Percentiles rank a stretch among this genome's conserved stretches.
These are phyloP conservation scores for Gila robusta DNA, from an alignment of 2,797 vertebrate genomes.

Conservation along the genomic window DNA sequence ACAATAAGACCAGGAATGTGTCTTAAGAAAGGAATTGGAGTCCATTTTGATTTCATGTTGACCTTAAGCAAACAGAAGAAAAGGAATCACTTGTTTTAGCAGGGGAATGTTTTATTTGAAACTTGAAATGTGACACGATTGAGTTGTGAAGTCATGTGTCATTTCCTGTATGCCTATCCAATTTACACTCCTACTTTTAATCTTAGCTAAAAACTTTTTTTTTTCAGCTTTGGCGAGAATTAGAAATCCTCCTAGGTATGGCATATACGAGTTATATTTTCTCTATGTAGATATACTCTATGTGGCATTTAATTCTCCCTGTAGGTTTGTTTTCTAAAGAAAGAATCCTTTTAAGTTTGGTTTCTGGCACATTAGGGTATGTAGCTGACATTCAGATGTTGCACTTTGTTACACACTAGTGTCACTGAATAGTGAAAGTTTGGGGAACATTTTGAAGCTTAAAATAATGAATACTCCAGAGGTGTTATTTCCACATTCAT, in stretches of 20 bases:
- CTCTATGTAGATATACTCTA: neutral
- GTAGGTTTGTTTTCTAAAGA: slow-evolving; percentile 44
- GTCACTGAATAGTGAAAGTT: slow-evolving; percentile 26
- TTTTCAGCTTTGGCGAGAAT: neutral
- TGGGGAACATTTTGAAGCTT: slow-evolving; percentile 12
- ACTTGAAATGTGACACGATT: neutral
- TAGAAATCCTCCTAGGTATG: neutral
- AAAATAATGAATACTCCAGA: slow-evolving; percentile 19
- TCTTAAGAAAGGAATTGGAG: neutral
- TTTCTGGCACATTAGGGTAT: slow-evolving; percentile 45
- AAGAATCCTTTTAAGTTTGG: slow-evolving; percentile 55
- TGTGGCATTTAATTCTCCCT: slow-evolving; percentile 36
- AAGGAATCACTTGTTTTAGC: neutral
- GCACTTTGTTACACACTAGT: slow-evolving; percentile 27
- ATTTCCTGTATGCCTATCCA: neutral
- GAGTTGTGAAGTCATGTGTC: neutral
- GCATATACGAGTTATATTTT: neutral
- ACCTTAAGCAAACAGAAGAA: too few relatives aligned
- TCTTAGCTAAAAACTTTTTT: neutral
- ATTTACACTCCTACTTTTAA: neutral
- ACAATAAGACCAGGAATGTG: neutral
- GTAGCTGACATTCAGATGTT: slow-evolving; percentile 39
- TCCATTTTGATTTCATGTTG: neutral
- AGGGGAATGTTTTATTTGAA: too few relatives aligned
- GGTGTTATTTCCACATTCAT: slow-evolving; percentile 33